A percentile compares a stretch with the other conserved stretches of the same genome.
Conservation (phyloP, 2,888 invertebrate genomes). For the Chalcis sispes region DNA sequence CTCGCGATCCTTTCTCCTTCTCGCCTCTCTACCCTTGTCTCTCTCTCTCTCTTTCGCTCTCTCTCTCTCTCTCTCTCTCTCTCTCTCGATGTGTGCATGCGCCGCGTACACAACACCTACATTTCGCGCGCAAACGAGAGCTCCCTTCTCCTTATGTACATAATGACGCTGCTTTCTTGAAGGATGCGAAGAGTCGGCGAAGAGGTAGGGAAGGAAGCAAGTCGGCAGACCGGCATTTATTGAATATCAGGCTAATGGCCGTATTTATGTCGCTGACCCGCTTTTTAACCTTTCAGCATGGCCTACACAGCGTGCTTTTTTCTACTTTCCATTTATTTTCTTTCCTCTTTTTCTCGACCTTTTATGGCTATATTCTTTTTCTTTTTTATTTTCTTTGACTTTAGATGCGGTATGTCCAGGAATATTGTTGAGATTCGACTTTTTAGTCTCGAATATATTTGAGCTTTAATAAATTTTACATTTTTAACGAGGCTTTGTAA, state of each 20-base stretch:
- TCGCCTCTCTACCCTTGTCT: too few relatives aligned
- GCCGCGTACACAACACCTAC: not conserved
- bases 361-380: not conserved
- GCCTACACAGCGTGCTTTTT: not conserved
- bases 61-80: too few relatives aligned
- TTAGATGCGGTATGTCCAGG: too few relatives aligned
- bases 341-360: not conserved
- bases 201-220: too few relatives aligned
- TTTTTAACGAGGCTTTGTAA: too few relatives aligned
- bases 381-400: not conserved
- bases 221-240: conserved; percentile 46
- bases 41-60: too few relatives aligned
- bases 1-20: too few relatives aligned
- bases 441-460: too few relatives aligned
- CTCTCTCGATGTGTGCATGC: too few relatives aligned
- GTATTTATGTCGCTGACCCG: conserved; percentile 39
- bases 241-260: conserved; percentile 55
- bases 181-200: too few relatives aligned
- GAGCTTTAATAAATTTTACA: too few relatives aligned
- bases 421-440: too few relatives aligned
- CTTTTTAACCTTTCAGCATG: not conserved
- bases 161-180: conserved; percentile 52
- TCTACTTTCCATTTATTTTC: not conserved
- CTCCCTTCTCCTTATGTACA: conserved; percentile 55
- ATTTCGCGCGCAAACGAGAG: conserved; percentile 31